Evolutionary conservation across 2,888 invertebrate genomes (phyloP).

Genomic region (Lithophane leautieri): DNA sequence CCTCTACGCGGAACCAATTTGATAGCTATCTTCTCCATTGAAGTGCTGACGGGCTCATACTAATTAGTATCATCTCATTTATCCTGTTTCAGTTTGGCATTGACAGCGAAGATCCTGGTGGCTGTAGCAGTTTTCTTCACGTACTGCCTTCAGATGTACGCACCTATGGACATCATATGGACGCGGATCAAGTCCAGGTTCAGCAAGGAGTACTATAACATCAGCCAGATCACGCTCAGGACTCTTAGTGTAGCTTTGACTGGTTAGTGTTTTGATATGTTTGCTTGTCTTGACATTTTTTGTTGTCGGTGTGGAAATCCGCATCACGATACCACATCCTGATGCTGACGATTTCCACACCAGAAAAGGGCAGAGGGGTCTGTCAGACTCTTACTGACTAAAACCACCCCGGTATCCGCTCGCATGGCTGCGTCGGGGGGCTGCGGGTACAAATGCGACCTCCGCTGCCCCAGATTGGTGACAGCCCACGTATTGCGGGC

Average conservation of each 20-base stretch:
- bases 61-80: neutral
- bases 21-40: neutral
- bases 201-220: conserved; percentile 83
- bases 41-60: neutral
- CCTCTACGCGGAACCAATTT: neutral
- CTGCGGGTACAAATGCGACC: no score
- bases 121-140: conserved; percentile 97
- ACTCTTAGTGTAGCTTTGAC: conserved; percentile 86
- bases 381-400: no score
- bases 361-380: no score
- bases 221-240: conserved; percentile 87
- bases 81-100: conserved; percentile 90
- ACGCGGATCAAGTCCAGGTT: conserved; percentile 89
- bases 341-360: no score
- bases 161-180: conserved; percentile 98
- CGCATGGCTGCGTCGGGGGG: no score
- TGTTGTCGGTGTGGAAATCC: no score
- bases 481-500: no score
- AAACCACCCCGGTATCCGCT: no score
- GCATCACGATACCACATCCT: no score
- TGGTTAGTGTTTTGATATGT: conserved; percentile 69
- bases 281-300: neutral
- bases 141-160: conserved; percentile 98
- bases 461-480: no score
- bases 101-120: conserved; percentile 95